Evolutionary conservation across 2,113 vertebrate species (phyloP), one percentile per base, ranked within the genome.

Genomic region (Ellobius talpinus): DNA sequence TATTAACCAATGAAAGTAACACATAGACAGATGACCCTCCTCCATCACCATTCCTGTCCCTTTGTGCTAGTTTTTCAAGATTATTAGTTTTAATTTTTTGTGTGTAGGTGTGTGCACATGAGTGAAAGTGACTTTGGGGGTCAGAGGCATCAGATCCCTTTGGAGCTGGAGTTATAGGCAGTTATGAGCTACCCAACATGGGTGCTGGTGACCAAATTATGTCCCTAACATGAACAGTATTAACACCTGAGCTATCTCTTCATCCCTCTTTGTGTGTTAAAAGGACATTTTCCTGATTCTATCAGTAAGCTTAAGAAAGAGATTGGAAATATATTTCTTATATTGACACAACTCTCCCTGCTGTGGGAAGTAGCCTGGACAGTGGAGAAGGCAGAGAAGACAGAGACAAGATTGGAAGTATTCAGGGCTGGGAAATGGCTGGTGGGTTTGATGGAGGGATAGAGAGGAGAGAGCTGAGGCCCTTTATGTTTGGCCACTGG

Each of bases 301-400:
- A 10, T 63, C 73, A 36, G 3, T 17, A 52, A 50, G 26, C 0
- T 0, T 55, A 36, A 52, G 90, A 26, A 47, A 50, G 31, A 14
- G 29, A 33, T 55, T 50, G n/a, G 33, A 33, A n/a, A 6, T 47
- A 33, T 7, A 1, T 11, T 26, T 26, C 0, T 0, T 0, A 5
- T 47, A 2, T 16, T 26, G 55, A 24, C 42, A 17, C 16, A 10
- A 11, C 42, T 10, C 61, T 74, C 72, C 47, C 17, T 3, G 14
- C 9, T 26, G 61, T 26, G 36, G 31, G 2, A 42, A 76, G 68
- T 24, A 13, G 24, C 12, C 10, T 2, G 31, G 31, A 33, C 1
- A 24, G 42, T 17, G 14, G 65, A 36, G n/a, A 31, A 36, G 45
- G 52, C 31, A 39, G 14, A 70, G 81, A 31, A 36, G 45, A 52